Evolutionary conservation across 2,888 invertebrate genomes (phyloP), one percentile per base, ranked within the genome.

Genomic region (Tethea ocularis): DNA sequence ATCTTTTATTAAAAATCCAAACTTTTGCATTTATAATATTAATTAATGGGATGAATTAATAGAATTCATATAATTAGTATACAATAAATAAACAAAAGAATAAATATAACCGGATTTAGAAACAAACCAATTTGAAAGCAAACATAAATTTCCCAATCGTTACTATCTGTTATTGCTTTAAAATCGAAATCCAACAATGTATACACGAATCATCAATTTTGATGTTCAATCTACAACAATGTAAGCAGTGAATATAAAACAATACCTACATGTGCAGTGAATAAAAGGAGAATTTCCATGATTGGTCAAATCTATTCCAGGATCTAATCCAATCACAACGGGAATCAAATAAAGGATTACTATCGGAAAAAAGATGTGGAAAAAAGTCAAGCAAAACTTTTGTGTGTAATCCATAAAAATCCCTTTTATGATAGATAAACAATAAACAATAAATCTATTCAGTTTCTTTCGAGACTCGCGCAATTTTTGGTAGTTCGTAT

Each of bases 291-390:
- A 33, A 24, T 17, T 29, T 26, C 20, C 54, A 54, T 46, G 20
- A 20, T 8, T 46, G 46, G 8, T 46, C 17, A 46, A 20, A 46
- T 20, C 46, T 46, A 46, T 10, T 0, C 6, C 10, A 10, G 46
- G 20, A 54, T 36, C 20, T 33, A 54, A 33, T 36, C 54, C 33
- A 33, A 54, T 54, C 33, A 22, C 13, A 20, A 17, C 36, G 33
- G 54, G 22, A 54, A 33, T 53, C 53, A 53, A 53, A 52, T 53
- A 52, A 24, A 29, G 29, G 53, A 53, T 53, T 33, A 17, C 53
- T 17, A 20, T 54, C 52, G 52, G 52, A 17, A 17, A 24, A 24
- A 26, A 36, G 15, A 17, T 17, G 52, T 10, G 26, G 52, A n/a
- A 29, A 33, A 53, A 52, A 26, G 29, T 17, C 52, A 29, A 53